Conservation (phyloP, 1,140 invertebrate species). For the Heterodera schachtii region DNA sequence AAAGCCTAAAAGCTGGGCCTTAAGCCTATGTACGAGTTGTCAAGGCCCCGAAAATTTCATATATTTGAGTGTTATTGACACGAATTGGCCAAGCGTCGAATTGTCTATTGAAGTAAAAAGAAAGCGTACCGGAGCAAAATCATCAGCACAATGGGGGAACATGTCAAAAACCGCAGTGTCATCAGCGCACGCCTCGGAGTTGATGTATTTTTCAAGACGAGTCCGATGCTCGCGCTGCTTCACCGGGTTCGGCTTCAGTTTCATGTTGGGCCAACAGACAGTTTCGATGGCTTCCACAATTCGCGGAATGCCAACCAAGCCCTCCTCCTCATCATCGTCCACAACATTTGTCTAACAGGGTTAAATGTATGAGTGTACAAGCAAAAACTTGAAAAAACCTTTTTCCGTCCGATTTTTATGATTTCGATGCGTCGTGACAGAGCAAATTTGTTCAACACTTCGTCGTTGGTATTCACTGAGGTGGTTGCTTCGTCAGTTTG, state of each 20-base stretch:
- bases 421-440: constrained; percentile 18
- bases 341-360: not conserved
- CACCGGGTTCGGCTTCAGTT: constrained; percentile 22
- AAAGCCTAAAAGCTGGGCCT: no score
- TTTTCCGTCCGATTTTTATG: not conserved
- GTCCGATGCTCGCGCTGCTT: not conserved
- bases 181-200: not conserved
- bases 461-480: not conserved
- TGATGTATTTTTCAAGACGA: constrained; percentile 18
- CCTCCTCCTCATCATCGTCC: constrained; percentile 18
- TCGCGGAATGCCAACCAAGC: constrained; percentile 11
- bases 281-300: constrained; percentile 24
- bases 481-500: not conserved
- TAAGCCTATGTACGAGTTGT: no score
- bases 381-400: constrained; percentile 7
- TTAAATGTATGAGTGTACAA: not conserved
- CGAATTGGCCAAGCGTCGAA: no score
- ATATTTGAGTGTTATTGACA: no score
- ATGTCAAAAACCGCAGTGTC: not conserved
- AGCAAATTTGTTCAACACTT: constrained; percentile 4
- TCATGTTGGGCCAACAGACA: constrained; percentile 9
- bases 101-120: no score
- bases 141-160: not conserved
- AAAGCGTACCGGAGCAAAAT: constrained; percentile 13
- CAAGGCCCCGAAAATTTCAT: no score